phyloP scores from a whole-genome alignment of 2,797 vertebrate genomes.

The Pantherophis vulpinus region DNA sequence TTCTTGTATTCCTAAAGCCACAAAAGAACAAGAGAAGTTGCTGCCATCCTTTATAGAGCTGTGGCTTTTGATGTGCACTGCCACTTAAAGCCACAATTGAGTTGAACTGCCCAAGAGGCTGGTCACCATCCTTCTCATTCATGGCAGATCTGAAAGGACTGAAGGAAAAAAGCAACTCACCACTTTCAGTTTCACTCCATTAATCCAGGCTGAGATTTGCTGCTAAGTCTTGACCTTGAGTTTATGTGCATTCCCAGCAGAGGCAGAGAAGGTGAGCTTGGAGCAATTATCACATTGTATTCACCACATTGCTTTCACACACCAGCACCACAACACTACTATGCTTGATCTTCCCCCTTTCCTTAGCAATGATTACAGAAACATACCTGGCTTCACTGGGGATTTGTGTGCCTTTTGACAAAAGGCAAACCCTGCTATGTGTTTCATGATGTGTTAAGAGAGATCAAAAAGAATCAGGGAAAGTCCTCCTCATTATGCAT shows the following conservation, averaged over 20 bases:
- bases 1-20: not conserved
- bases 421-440: not conserved
- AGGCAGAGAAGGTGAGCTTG: conserved; percentile 7
- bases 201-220: conserved; percentile 3
- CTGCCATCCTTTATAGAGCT: not conserved
- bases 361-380: conserved; percentile 10
- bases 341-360: fast-evolving
- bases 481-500: not conserved
- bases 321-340: not conserved
- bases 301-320: not conserved
- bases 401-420: conserved; percentile 21
- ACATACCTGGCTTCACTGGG: conserved; percentile 11
- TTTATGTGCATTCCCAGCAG: not conserved
- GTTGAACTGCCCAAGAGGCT: not conserved
- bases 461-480: not conserved
- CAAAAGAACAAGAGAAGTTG: conserved; percentile 3
- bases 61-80: conserved; percentile 19
- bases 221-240: conserved; percentile 12
- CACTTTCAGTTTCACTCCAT: conserved; percentile 16
- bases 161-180: conserved; percentile 2
- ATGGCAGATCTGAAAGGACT: conserved; percentile 1
- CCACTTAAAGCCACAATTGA: not conserved
- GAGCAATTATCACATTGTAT: not conserved
- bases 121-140: conserved; percentile 1
- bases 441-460: not conserved